These are phyloP conservation scores for Brachynemurus nebulosus DNA, from an alignment of 2,888 invertebrate species.

Conservation along the genomic window DNA sequence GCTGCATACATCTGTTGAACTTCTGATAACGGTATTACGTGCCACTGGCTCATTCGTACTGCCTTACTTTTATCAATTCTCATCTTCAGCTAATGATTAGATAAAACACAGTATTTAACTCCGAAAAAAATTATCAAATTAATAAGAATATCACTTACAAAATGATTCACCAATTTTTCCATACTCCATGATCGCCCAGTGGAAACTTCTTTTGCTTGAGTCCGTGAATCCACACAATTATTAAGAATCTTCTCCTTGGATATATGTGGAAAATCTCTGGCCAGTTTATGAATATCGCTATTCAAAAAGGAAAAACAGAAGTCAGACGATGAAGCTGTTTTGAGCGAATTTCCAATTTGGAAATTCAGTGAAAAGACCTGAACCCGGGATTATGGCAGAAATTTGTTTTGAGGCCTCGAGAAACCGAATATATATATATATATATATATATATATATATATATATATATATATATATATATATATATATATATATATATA, in stretches of 20 bases:
- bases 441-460: conserved; percentile 3
- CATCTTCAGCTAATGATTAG: conserved; percentile 32
- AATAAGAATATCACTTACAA: conserved; percentile 29
- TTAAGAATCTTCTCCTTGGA: conserved; percentile 37
- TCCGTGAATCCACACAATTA: conserved; percentile 44
- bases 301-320: conserved; percentile 11
- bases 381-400: no score
- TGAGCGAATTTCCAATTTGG: no score
- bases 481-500: conserved; percentile 5
- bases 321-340: no score
- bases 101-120: conserved; percentile 10
- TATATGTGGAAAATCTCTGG: conserved; percentile 43
- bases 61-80: conserved; percentile 39
- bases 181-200: conserved; percentile 44
- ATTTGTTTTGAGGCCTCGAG: no score
- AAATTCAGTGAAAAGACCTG: no score
- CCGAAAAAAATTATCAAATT: conserved; percentile 6
- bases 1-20: conserved; percentile 45
- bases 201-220: conserved; percentile 39
- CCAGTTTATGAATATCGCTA: conserved; percentile 47
- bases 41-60: conserved; percentile 46
- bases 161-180: conserved; percentile 37
- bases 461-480: conserved; percentile 3
- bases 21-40: conserved; percentile 37
- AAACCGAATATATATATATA: no score